Evolutionary conservation across 2,888 invertebrate species (phyloP), one percentile per base, ranked within the genome.

Genomic region (Brenthis ino): DNA sequence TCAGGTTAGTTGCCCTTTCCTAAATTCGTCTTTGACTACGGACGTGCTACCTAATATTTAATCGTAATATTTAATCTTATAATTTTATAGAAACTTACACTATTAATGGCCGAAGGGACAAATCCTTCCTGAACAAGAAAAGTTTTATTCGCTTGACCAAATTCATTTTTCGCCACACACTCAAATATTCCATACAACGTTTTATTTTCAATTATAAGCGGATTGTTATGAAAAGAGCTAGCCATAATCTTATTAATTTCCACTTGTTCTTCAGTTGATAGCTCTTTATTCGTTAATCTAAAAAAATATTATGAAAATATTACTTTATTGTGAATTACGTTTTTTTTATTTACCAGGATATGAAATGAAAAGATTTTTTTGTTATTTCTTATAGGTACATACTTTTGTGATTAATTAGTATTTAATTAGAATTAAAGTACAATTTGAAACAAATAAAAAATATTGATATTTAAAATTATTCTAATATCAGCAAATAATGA

Each of bases 161-260:
- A 75, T 5, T 77, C 69, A 65, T 93, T 93, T 8, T 55, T 75
- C 3, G 84, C 89, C 11, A 63, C 75, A 68, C 92, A 92, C 65
- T 82, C 81, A 64, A 87, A 92, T 20, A 75, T 72, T 43, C 92
- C 92, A 60, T 83, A 92, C 1, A 82, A 73, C 16, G 80, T 78
- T 47, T 77, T 78, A 8, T 81, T 76, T 14, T 82, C 77, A 24
- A 84, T 76, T 28, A 74, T 76, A 12, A 89, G 63, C 1, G 76
- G 65, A 6, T 73, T 67, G 11, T 73, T 74, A 16, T 81, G 75
- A 11, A 76, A 55, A 37, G 72, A 72, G 56, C 78, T 71, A 50
- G 81, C 51, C 56, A 86, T 70, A 28, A 75, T 55, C 65, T 78
- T 81, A 65, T 83, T 82, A 48, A 82, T 75, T 74, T 81, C 76